Evolutionary conservation across 2,113 vertebrate genomes (phyloP).

Genomic region (Sinocyclocheilus grahami): DNA sequence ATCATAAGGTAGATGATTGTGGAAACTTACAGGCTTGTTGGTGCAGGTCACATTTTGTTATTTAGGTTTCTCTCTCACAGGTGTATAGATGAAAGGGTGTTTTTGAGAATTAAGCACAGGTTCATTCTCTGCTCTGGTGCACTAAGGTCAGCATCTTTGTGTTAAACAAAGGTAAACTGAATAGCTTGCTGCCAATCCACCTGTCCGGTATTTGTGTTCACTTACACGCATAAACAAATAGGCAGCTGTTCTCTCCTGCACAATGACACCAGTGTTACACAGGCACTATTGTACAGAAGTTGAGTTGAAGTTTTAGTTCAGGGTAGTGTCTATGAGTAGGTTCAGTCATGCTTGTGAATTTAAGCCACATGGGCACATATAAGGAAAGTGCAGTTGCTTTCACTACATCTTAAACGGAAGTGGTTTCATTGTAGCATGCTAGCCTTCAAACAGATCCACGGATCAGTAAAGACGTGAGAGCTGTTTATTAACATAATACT

Average conservation of each 20-base stretch:
- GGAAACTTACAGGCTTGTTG: constrained; percentile 17
- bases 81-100: constrained; percentile 1
- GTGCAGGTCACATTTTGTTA: neutral
- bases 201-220: neutral
- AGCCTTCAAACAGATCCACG: neutral
- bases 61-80: neutral
- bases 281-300: neutral
- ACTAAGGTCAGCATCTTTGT: constrained; percentile 15
- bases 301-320: neutral
- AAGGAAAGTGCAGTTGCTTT: constrained; percentile 12
- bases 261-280: neutral
- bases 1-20: constrained; percentile 16
- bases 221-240: neutral
- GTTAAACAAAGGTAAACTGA: neutral
- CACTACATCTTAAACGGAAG: neutral
- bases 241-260: constrained; percentile 1
- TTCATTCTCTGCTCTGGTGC: neutral
- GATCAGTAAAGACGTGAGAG: neutral
- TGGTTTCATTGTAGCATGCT: constrained; percentile 24
- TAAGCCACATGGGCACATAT: constrained; percentile 6
- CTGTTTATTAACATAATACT: no score
- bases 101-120: neutral
- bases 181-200: neutral
- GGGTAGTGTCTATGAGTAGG: neutral
- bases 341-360: constrained; percentile 1